Conservation (phyloP, 2,888 invertebrate genomes). For the Leptura quadrifasciata region DNA sequence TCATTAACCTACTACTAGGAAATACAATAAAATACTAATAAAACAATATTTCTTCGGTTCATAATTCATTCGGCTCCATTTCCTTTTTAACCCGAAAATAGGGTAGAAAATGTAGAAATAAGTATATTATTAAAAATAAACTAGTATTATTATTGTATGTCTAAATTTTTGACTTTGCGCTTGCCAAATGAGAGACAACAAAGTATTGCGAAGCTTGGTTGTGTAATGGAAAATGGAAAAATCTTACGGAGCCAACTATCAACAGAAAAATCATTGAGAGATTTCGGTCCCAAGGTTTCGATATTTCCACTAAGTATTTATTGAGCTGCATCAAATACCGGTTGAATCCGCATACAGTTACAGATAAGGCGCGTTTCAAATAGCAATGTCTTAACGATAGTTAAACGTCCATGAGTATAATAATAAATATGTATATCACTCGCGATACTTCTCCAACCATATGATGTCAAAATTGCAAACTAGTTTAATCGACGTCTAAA, state of each 20-base stretch:
- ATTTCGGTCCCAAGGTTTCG: background rate
- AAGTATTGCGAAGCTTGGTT: too few species aligned
- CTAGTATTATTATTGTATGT: too few species aligned
- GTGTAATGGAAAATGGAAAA: background rate
- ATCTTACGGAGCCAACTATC: background rate
- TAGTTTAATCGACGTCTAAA: conserved; percentile 61
- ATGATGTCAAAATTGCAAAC: conserved; percentile 33
- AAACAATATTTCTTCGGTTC: too few species aligned
- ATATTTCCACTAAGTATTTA: background rate
- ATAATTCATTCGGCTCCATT: too few species aligned
- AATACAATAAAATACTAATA: too few species aligned
- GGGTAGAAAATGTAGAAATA: too few species aligned
- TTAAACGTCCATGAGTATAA: background rate
- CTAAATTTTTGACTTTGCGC: too few species aligned
- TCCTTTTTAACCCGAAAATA: background rate
- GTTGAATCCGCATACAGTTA: background rate
- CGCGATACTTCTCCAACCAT: conserved; percentile 12
- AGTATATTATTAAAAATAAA: too few species aligned
- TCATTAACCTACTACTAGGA: too few species aligned
- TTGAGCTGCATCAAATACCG: background rate
- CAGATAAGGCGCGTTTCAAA: conserved; percentile 10
- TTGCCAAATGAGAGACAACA: too few species aligned
- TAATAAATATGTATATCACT: conserved; percentile 20
- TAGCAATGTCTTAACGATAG: background rate
- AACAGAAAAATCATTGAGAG: background rate